These are phyloP conservation scores for Scaeva pyrastri DNA, from an alignment of 2,888 invertebrate genomes.

Conservation along the genomic window DNA sequence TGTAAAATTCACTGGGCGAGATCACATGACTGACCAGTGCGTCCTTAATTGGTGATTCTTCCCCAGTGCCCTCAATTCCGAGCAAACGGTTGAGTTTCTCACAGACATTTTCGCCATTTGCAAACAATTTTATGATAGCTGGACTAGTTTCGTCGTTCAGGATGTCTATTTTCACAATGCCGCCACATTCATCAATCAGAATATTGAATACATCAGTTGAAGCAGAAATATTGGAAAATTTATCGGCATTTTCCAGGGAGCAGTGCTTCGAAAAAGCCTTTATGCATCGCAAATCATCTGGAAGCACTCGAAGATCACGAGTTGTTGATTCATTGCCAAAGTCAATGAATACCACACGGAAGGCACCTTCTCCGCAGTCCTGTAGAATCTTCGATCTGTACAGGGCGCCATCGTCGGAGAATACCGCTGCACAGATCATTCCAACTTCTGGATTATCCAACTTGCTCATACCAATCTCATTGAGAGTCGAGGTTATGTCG, in stretches of 20 bases:
- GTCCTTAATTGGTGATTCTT: constrained; percentile 46
- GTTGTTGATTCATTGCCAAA: constrained; percentile 87
- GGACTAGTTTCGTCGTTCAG: constrained; percentile 77
- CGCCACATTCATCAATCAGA: constrained; percentile 79
- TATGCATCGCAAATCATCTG: constrained; percentile 86
- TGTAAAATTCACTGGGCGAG: constrained; percentile 89
- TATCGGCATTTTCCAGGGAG: constrained; percentile 86
- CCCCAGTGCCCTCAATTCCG: constrained; percentile 64
- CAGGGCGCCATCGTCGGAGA: constrained; percentile 92
- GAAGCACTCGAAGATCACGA: constrained; percentile 86
- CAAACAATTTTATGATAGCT: constrained; percentile 79
- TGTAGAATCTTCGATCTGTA: constrained; percentile 95
- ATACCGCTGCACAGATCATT: constrained; percentile 90
- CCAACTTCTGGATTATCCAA: constrained; percentile 78
- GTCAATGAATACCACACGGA: constrained; percentile 89
- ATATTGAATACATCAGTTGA: constrained; percentile 79
- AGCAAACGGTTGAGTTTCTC: constrained; percentile 80
- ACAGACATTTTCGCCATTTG: constrained; percentile 79
- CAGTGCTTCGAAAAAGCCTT: constrained; percentile 87
- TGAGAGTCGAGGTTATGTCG: constrained; percentile 83
- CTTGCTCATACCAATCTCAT: constrained; percentile 66
- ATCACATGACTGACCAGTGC: constrained; percentile 86
- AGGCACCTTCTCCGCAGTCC: constrained; percentile 89
- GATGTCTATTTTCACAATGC: constrained; percentile 79
- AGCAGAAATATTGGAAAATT: constrained; percentile 81